A percentile compares a stretch with the other conserved stretches of the same genome.
Evolutionary conservation across 2,797 vertebrate species (phyloP).

Genomic region (Falco rusticolus): DNA sequence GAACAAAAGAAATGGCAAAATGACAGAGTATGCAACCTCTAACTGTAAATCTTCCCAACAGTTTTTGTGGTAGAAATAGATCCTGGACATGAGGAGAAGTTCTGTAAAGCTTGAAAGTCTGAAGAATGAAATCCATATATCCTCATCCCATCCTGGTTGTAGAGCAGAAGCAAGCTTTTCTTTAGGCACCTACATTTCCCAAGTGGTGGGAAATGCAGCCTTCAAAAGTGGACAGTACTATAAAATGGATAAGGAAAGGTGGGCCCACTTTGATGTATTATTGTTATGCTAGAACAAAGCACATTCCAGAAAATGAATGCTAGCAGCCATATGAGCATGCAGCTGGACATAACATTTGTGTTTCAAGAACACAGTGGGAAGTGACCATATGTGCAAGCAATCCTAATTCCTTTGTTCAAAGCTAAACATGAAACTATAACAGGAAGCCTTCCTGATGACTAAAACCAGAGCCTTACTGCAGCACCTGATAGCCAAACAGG

Average conservation of each 20-base stretch:
- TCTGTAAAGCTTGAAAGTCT: background rate
- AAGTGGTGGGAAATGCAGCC: background rate
- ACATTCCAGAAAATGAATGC: background rate
- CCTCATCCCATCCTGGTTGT: background rate
- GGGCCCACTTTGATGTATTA: background rate
- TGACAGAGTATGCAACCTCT: background rate
- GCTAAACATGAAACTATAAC: background rate
- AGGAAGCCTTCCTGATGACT: background rate
- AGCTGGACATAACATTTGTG: conserved; percentile 34
- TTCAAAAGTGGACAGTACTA: background rate
- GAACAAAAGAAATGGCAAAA: background rate
- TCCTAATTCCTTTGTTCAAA: conserved; percentile 17
- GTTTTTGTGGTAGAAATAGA: background rate
- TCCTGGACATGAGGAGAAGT: background rate
- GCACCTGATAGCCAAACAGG: background rate
- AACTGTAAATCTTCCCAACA: background rate
- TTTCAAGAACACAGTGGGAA: conserved; percentile 12
- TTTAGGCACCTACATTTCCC: background rate
- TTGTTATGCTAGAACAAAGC: background rate
- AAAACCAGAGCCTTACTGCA: background rate
- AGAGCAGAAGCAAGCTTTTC: background rate
- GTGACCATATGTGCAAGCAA: background rate
- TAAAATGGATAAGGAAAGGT: background rate
- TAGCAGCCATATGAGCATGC: background rate
- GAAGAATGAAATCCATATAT: background rate